A percentile compares a stretch with the other conserved stretches of the same genome.
phyloP scores from a whole-genome alignment of 2,888 invertebrate genomes.

The Petrolisthes cinctipes region DNA sequence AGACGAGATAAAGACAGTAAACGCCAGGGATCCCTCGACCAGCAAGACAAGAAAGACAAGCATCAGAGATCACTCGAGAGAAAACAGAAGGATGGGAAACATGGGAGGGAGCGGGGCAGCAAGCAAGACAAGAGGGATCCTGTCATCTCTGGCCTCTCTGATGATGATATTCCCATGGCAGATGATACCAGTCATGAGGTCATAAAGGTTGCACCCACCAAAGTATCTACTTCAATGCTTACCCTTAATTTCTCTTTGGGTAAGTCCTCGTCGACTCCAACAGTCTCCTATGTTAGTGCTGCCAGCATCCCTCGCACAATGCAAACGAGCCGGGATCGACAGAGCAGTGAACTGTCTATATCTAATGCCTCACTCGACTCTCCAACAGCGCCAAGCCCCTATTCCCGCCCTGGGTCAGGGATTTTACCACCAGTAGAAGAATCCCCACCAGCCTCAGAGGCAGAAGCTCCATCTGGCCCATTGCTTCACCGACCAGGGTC shows the following conservation, averaged over 20 bases:
- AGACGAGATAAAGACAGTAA: slow-evolving; percentile 23
- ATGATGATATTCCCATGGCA: slow-evolving; percentile 61
- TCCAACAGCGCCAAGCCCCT: slow-evolving; percentile 28
- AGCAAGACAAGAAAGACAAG: slow-evolving; percentile 40
- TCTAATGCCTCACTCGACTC: slow-evolving; percentile 55
- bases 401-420: slow-evolving; percentile 24
- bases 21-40: slow-evolving; percentile 17
- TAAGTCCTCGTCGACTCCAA: slow-evolving; percentile 54
- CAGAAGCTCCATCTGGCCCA: slow-evolving; percentile 10
- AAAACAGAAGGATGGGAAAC: slow-evolving; percentile 34
- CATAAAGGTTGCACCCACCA: background rate
- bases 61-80: slow-evolving; percentile 34
- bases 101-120: slow-evolving; percentile 18
- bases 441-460: slow-evolving; percentile 17
- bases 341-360: slow-evolving; percentile 20
- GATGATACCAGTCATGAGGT: slow-evolving; percentile 50
- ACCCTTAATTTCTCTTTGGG: slow-evolving; percentile 48
- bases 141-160: slow-evolving; percentile 44
- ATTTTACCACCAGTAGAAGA: slow-evolving; percentile 37
- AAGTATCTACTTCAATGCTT: background rate
- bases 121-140: slow-evolving; percentile 19
- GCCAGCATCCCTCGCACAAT: slow-evolving; percentile 30
- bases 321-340: slow-evolving; percentile 30
- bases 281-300: slow-evolving; percentile 16
- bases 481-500: slow-evolving; percentile 51